These are phyloP conservation scores for Drosophila fuyamai DNA, from an alignment of 1,140 invertebrate genomes.

Conservation along the genomic window DNA sequence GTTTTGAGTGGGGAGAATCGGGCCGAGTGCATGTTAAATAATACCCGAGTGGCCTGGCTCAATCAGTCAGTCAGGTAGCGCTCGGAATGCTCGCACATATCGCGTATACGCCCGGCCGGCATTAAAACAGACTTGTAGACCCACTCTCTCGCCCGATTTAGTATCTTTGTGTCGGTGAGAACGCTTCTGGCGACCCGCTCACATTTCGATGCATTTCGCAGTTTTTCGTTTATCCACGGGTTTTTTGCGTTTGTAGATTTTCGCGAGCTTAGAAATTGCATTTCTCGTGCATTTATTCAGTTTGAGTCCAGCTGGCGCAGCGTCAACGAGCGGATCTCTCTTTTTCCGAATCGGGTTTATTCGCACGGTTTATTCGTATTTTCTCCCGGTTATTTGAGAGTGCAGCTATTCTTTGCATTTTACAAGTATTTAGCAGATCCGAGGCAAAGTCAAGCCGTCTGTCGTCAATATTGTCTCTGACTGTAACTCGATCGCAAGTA, in stretches of 20 bases:
- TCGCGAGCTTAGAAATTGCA: slow-evolving; percentile 75
- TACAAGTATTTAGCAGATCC: slow-evolving; percentile 18
- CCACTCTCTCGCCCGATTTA: slow-evolving; percentile 9
- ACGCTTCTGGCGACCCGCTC: slow-evolving; percentile 43
- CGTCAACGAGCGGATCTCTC: slow-evolving; percentile 64
- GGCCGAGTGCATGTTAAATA: slow-evolving; percentile 59
- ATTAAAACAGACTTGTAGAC: slow-evolving; percentile 38
- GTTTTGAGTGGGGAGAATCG: slow-evolving; percentile 14
- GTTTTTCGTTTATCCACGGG: slow-evolving; percentile 63
- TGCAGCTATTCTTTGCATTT: slow-evolving; percentile 16
- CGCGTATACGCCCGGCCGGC: slow-evolving; percentile 78
- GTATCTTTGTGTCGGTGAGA: slow-evolving; percentile 26
- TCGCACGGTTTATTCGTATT: slow-evolving; percentile 17
- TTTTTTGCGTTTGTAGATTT: slow-evolving; percentile 27
- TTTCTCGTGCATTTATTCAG: slow-evolving; percentile 63
- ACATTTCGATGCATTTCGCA: slow-evolving; percentile 56
- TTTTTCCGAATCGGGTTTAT: slow-evolving; percentile 6
- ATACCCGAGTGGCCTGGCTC: slow-evolving; percentile 54
- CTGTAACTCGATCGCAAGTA: slow-evolving; percentile 60
- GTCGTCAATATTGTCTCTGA: slow-evolving; percentile 19
- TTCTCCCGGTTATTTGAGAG: slow-evolving; percentile 15
- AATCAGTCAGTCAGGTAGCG: slow-evolving; percentile 56
- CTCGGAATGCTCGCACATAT: slow-evolving; percentile 64
- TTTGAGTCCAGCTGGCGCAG: slow-evolving; percentile 75
- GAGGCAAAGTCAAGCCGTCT: slow-evolving; percentile 32